These are phyloP conservation scores for Galaxias olidus DNA, from an alignment of 2,797 vertebrate genomes.

Conservation along the genomic window DNA sequence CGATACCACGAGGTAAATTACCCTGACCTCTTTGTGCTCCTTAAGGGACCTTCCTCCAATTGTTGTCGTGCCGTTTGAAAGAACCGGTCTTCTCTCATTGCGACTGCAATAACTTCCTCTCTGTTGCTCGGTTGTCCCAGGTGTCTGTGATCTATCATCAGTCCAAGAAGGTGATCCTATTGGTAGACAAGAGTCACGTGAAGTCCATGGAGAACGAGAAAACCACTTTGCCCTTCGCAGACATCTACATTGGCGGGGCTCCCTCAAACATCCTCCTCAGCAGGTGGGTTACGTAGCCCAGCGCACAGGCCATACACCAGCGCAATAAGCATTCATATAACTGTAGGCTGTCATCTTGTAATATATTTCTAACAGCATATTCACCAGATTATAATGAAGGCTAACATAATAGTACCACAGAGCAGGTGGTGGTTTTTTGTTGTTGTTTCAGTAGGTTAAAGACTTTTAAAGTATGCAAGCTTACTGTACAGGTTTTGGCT, in stretches of 20 bases:
- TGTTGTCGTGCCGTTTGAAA: too few relatives aligned
- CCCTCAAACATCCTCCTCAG: constrained; percentile 82
- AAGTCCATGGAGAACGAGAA: constrained; percentile 92
- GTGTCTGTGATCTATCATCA: constrained; percentile 98
- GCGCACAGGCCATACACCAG: constrained; percentile 2
- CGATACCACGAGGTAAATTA: constrained; percentile 91
- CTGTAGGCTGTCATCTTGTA: too few relatives aligned
- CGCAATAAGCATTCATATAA: too few relatives aligned
- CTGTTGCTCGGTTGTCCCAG: constrained; percentile 60
- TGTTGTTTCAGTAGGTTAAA: too few relatives aligned
- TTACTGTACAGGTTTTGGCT: too few relatives aligned
- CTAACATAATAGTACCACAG: too few relatives aligned
- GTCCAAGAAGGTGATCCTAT: constrained; percentile 94
- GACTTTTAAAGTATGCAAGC: too few relatives aligned
- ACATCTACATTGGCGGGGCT: constrained; percentile 94
- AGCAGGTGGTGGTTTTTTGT: too few relatives aligned
- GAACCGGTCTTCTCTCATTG: too few relatives aligned
- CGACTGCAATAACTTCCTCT: constrained; percentile 2
- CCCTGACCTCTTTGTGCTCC: neutral
- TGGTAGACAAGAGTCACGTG: constrained; percentile 92
- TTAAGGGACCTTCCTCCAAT: neutral
- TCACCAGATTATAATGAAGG: too few relatives aligned
- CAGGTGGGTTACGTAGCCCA: constrained; percentile 68
- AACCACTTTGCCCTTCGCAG: constrained; percentile 88
- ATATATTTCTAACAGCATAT: too few relatives aligned